Conservation (phyloP, 1,140 invertebrate species). For the Pseudomyrmex cubaensis region DNA sequence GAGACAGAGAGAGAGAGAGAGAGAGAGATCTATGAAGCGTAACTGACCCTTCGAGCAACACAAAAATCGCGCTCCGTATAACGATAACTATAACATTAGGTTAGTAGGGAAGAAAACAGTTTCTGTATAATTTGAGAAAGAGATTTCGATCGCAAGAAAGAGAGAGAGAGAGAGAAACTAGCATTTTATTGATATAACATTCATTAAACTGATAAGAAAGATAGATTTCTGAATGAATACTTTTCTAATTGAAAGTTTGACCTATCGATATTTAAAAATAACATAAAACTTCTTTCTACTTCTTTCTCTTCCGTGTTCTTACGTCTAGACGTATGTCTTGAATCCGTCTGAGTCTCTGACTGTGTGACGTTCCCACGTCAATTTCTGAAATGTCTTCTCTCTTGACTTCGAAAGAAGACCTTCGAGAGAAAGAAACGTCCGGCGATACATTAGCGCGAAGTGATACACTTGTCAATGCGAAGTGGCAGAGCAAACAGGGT, state of each 20-base stretch:
- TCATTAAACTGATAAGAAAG: not conserved
- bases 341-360: not conserved
- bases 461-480: constrained; percentile 61
- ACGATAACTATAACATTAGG: too few species aligned
- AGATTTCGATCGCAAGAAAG: too few species aligned
- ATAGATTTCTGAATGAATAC: not conserved
- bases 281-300: not conserved
- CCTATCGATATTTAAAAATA: not conserved
- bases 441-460: constrained; percentile 52
- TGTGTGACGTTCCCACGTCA: constrained; percentile 21
- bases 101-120: too few species aligned
- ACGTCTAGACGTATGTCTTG: not conserved
- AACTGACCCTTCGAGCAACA: not conserved
- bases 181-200: not conserved
- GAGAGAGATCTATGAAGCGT: constrained; percentile 26
- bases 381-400: constrained; percentile 15
- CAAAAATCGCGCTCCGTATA: constrained; percentile 9
- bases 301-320: not conserved
- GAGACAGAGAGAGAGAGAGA: too few species aligned
- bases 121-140: too few species aligned
- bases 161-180: too few species aligned
- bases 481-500: constrained; percentile 54
- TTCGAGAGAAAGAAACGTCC: constrained; percentile 17
- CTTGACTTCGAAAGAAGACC: not conserved
- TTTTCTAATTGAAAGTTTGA: constrained; percentile 9